phyloP scores from a whole-genome alignment of 2,113 vertebrate species.

The Ciconia maguari region DNA sequence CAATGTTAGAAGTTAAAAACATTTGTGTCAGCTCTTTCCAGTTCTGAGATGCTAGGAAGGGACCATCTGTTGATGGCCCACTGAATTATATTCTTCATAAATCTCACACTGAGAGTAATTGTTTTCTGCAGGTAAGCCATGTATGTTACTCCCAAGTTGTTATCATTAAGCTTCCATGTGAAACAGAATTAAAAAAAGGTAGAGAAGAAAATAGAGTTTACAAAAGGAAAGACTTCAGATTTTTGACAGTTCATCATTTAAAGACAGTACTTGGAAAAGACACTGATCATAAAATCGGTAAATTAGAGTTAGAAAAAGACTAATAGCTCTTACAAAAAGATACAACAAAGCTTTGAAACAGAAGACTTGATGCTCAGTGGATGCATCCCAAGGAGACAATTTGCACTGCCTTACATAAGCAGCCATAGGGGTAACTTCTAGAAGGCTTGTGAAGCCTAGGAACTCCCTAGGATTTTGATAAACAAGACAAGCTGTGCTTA shows the following conservation, averaged over 20 bases:
- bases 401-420: not conserved
- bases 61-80: not conserved
- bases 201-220: not conserved
- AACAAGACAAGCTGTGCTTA: not conserved
- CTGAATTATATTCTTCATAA: conserved; percentile 15
- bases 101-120: conserved; percentile 11
- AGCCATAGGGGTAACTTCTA: not conserved
- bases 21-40: not conserved
- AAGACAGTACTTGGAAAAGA: not conserved
- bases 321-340: not conserved
- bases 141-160: not conserved
- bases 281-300: not conserved
- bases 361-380: not conserved
- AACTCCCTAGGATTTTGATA: not conserved
- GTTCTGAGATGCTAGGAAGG: not conserved
- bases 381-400: not conserved
- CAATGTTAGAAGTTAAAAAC: not conserved
- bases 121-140: not conserved
- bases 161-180: not conserved
- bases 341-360: not conserved
- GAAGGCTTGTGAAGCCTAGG: not conserved
- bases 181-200: not conserved
- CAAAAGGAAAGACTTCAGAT: not conserved
- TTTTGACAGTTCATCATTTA: not conserved
- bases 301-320: not conserved